These are phyloP conservation scores for Bos taurus DNA, from an alignment of 2,113 vertebrate species.

Conservation along the genomic window DNA sequence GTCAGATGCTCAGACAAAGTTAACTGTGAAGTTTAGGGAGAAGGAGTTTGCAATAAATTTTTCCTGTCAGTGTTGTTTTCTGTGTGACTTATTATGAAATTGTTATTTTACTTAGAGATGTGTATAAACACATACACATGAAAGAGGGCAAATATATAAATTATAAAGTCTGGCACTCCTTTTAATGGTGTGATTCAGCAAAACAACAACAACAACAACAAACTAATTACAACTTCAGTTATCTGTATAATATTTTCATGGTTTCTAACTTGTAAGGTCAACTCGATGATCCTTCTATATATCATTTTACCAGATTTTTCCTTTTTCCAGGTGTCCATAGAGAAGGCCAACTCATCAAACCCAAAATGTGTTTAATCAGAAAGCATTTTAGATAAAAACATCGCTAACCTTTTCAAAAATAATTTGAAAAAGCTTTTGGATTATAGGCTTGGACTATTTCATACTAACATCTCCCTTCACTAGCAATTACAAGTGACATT, in stretches of 20 bases:
- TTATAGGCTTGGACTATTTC: not conserved
- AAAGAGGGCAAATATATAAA: not conserved
- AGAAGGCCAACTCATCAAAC: not conserved
- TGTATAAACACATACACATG: not conserved
- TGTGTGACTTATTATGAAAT: not conserved
- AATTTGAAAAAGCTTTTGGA: not conserved
- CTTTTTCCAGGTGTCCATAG: not conserved
- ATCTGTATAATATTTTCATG: not conserved
- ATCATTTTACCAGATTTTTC: not conserved
- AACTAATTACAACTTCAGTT: not conserved
- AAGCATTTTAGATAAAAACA: not conserved
- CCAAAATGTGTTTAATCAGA: not conserved
- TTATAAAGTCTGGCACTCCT: not conserved
- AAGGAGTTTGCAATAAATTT: not conserved
- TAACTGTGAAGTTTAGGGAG: not conserved
- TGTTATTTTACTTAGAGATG: not conserved
- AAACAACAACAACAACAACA: not conserved
- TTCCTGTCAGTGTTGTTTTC: not conserved
- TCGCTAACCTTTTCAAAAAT: not conserved
- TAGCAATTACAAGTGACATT: not conserved
- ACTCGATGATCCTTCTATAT: not conserved
- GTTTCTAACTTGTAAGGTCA: not conserved
- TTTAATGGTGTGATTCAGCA: not conserved
- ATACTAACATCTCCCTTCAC: not conserved
- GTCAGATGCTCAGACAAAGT: not conserved